Conservation (phyloP, 2,888 invertebrate genomes). For the Baccha elongata region DNA sequence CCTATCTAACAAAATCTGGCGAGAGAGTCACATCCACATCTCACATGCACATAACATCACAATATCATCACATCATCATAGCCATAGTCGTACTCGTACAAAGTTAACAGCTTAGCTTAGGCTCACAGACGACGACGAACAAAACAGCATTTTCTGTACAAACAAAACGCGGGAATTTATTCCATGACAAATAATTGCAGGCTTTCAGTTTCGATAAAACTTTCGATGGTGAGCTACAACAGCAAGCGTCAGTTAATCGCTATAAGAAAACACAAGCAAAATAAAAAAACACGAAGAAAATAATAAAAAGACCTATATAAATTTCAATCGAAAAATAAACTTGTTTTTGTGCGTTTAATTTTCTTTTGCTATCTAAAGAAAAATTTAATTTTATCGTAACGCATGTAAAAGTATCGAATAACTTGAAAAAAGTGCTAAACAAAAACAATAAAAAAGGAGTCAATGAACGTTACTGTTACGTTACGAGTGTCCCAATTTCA, state of each 20-base stretch:
- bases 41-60: too few relatives aligned
- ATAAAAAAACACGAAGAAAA: constrained; percentile 54
- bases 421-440: constrained; percentile 21
- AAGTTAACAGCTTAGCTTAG: too few relatives aligned
- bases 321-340: neutral
- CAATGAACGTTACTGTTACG: constrained; percentile 65
- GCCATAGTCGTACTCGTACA: too few relatives aligned
- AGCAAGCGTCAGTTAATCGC: constrained; percentile 32
- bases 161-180: constrained; percentile 75
- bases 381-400: constrained; percentile 11
- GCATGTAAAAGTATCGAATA: constrained; percentile 32
- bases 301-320: constrained; percentile 6
- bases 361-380: neutral
- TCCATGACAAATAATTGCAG: constrained; percentile 64
- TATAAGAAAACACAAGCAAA: constrained; percentile 31
- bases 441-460: constrained; percentile 46
- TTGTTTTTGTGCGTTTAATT: constrained; percentile 29
- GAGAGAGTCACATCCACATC: too few relatives aligned
- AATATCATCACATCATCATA: too few relatives aligned
- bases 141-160: constrained; percentile 47
- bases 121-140: neutral
- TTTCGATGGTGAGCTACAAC: constrained; percentile 59
- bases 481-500: constrained; percentile 47
- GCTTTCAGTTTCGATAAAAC: constrained; percentile 75
- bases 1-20: too few relatives aligned